phyloP scores from a whole-genome alignment of 2,113 vertebrate genomes.

The Galemys pyrenaicus region DNA sequence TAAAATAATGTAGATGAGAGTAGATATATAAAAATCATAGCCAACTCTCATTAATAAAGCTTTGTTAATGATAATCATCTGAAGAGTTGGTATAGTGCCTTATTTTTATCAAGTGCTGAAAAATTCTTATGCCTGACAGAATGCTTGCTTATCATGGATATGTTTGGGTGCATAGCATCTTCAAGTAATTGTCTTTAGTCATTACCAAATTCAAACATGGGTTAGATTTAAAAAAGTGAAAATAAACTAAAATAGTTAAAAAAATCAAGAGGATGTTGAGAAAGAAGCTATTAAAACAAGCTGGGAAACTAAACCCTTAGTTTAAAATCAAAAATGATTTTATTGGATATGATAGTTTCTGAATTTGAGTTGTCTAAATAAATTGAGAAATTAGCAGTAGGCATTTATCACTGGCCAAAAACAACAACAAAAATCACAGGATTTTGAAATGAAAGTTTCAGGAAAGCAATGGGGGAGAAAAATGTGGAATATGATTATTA shows the following conservation, averaged over 20 bases:
- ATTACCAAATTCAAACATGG: constrained; percentile 47
- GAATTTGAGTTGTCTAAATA: constrained; percentile 45
- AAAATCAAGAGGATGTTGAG: background rate
- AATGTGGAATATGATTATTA: background rate
- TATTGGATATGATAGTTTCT: constrained; percentile 20
- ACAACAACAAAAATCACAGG: background rate
- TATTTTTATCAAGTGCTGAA: background rate
- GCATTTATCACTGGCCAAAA: background rate
- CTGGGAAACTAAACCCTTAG: background rate
- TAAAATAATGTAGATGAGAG: background rate
- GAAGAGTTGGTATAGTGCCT: background rate
- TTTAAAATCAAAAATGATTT: background rate
- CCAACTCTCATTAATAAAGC: background rate
- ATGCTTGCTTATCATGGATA: background rate
- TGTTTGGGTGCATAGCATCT: constrained; percentile 8
- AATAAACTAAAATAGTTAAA: constrained; percentile 42
- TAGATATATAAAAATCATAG: constrained; percentile 21
- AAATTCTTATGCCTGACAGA: background rate
- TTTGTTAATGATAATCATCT: background rate
- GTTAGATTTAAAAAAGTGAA: background rate
- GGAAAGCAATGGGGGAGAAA: background rate
- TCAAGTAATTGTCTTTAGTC: constrained; percentile 54
- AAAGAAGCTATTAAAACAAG: constrained; percentile 9
- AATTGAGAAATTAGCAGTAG: constrained; percentile 1
- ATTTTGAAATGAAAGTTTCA: background rate